Percentiles rank a stretch among this genome's conserved stretches.
These are phyloP conservation scores for Poeciliopsis turrubarensis DNA, from an alignment of 2,113 vertebrate genomes.

Conservation along the genomic window DNA sequence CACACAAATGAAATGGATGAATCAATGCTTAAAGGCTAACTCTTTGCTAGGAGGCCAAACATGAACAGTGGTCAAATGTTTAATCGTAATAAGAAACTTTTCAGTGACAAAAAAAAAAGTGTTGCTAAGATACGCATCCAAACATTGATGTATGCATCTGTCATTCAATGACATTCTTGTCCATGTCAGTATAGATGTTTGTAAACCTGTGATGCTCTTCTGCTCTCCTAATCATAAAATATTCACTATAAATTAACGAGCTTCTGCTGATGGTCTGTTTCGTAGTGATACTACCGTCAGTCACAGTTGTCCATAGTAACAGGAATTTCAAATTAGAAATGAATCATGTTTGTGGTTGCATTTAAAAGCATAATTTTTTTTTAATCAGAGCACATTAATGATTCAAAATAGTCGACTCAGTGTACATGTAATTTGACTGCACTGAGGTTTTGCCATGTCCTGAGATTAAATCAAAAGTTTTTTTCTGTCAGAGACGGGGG, in stretches of 20 bases:
- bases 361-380: neutral
- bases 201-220: slow-evolving; percentile 3
- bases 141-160: neutral
- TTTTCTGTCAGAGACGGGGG: neutral
- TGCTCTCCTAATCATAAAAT: neutral
- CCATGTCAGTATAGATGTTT: neutral
- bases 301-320: neutral
- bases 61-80: neutral
- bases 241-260: neutral
- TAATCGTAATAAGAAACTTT: neutral
- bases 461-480: neutral
- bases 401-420: neutral
- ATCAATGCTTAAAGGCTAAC: no score
- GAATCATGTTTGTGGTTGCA: neutral
- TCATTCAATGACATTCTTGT: neutral
- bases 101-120: neutral
- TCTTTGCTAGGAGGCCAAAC: neutral
- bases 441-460: neutral
- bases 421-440: neutral
- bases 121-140: neutral
- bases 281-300: neutral
- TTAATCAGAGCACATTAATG: neutral
- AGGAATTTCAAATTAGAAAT: neutral
- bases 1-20: no score
- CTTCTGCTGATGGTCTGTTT: neutral